Percentiles rank a stretch among this genome's conserved stretches.
phyloP scores from a whole-genome alignment of 2,113 vertebrate genomes.

The Panthera uncia region DNA sequence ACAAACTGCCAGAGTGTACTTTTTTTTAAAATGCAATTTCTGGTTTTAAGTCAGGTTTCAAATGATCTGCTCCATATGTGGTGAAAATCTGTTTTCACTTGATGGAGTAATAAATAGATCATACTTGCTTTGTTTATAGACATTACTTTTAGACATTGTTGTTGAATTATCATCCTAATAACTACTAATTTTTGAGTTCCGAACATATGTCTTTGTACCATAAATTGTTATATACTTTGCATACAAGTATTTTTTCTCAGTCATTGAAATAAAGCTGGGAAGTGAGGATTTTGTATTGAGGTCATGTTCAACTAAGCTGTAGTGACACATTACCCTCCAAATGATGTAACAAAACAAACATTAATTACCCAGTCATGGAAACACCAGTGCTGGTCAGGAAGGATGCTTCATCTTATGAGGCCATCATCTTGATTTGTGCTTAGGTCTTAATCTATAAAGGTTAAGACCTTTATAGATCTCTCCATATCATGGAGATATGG shows the following conservation, averaged over 20 bases:
- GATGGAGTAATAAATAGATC: not conserved
- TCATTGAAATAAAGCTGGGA: not conserved
- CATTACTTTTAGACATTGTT: not conserved
- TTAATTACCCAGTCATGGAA: not conserved
- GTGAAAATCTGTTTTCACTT: not conserved
- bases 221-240: not conserved
- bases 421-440: not conserved
- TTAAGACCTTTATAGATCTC: too few species aligned
- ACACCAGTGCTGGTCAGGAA: not conserved
- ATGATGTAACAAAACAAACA: not conserved
- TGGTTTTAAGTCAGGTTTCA: not conserved
- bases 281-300: not conserved
- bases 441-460: not conserved
- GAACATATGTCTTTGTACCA: not conserved
- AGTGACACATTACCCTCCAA: not conserved
- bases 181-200: not conserved
- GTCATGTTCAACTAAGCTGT: not conserved
- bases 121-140: not conserved
- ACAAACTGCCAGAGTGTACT: not conserved
- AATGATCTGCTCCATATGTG: not conserved
- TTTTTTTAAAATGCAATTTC: not conserved
- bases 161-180: not conserved
- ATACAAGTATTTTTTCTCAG: not conserved
- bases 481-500: too few species aligned
- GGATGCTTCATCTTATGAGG: not conserved